Base-by-base conservation (phyloP, 2,888 invertebrate species). In the Trichopria drosophilae region DNA sequence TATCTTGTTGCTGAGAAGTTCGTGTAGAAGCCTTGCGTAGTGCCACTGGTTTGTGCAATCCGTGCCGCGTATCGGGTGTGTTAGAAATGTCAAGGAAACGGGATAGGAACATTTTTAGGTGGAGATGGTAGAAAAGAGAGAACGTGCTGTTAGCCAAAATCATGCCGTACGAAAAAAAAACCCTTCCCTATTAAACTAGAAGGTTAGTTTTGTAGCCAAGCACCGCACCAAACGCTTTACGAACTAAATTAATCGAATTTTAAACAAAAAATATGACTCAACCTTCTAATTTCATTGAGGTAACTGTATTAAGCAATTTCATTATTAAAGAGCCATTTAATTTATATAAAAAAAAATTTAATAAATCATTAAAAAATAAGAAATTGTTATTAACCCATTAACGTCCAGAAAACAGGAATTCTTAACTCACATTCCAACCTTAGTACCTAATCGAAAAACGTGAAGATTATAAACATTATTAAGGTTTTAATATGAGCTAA, bases 21-120 rank as follows among this genome's bases (percentile, higher is more conserved):
- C 72, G 71, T 64, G 69, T 69, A 56, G 73, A 71, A 72, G 71
- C 67, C 71, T 71, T 73, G 67, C 72, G 73, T 64, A 68, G 69
- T 70, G 72, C 66, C 67, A 66, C 73, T 73, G 62, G 62, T 69
- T 69, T 61, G 70, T 73, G 72, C 73, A 72, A 69, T 73, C 73
- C 73, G 73, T 73, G 73, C 71, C 73, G 73, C 73, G 68, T 71
- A 67, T 48, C 57, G 49, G 65, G 58, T 59, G 63, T 62, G 61
- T 60, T 58, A 31, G 23, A 55, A 55, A 47, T 49, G 26, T 23
- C 12, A 47, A 35, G 37, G 47, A 53, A 58, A 24, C 12, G 39
- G 61, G 55, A 58, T 45, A 40, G 55, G 53, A 36, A 51, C 29
- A 42, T 28, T 39, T 55, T 12, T 26, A 29, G 53, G 59, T 36